These are phyloP conservation scores for Sebastes minor DNA, from an alignment of 2,797 vertebrate species.

Conservation along the genomic window DNA sequence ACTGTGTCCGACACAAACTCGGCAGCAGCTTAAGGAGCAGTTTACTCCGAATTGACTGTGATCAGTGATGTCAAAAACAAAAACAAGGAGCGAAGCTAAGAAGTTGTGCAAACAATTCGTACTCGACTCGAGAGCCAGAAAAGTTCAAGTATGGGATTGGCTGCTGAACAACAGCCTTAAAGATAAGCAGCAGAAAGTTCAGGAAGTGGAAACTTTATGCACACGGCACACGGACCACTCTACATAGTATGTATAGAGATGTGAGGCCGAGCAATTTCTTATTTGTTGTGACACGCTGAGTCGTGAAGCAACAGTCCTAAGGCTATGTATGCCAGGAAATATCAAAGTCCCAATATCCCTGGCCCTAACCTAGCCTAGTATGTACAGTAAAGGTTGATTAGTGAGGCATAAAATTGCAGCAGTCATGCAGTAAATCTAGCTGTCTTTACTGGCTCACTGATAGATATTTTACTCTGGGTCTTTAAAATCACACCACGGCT, in stretches of 20 bases:
- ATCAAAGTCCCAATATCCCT: constrained; percentile 7
- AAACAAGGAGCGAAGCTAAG: neutral
- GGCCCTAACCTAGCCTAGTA: constrained; percentile 3
- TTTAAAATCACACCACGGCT: constrained; percentile 33
- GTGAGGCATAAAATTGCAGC: constrained; percentile 48
- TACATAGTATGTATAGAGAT: neutral
- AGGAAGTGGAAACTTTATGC: neutral
- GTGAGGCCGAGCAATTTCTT: neutral
- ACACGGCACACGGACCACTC: neutral
- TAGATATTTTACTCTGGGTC: constrained; percentile 34
- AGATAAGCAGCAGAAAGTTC: neutral
- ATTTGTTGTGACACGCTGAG: constrained; percentile 21
- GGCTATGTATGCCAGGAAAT: constrained; percentile 31
- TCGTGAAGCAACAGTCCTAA: constrained; percentile 29
- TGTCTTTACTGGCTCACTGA: constrained; percentile 47
- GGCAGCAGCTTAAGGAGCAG: constrained; percentile 45
- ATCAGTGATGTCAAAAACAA: constrained; percentile 46
- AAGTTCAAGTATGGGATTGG: constrained; percentile 9
- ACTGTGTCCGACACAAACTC: constrained; percentile 61
- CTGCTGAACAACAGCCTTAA: neutral
- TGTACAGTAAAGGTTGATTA: constrained; percentile 53
- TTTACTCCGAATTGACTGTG: constrained; percentile 53
- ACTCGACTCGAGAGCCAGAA: neutral
- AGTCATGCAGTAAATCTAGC: constrained; percentile 58
- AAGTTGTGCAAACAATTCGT: constrained; percentile 32